phyloP scores from a whole-genome alignment of 1,140 invertebrate species.

The Steinernema khuongi region DNA sequence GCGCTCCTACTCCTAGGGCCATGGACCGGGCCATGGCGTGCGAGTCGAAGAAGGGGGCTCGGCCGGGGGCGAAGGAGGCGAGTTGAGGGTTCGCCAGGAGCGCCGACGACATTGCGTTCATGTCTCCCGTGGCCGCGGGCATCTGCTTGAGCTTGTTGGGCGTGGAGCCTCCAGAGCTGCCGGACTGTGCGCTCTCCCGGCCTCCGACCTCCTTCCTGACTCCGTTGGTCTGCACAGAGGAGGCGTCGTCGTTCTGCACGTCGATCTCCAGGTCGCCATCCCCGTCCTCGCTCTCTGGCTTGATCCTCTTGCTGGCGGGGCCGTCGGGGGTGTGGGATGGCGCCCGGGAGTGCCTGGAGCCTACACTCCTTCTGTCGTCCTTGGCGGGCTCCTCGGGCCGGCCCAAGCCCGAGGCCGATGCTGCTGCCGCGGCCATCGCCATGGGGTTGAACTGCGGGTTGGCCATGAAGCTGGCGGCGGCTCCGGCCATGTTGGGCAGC shows the following conservation, averaged over 20 bases:
- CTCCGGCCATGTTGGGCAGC: conserved; percentile 32
- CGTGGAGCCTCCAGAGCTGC: background rate
- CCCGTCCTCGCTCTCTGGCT: conserved; percentile 49
- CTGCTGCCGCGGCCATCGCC: conserved; percentile 43
- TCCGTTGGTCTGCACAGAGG: conserved; percentile 18
- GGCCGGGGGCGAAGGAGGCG: background rate
- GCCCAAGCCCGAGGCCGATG: conserved; percentile 11
- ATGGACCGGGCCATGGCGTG: conserved; percentile 13
- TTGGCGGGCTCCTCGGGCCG: conserved; percentile 1
- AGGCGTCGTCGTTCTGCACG: conserved; percentile 45
- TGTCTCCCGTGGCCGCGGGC: conserved; percentile 20
- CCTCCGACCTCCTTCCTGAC: conserved; percentile 18
- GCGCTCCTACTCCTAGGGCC: conserved; percentile 16
- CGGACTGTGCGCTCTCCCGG: conserved; percentile 3
- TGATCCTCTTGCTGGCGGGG: conserved; percentile 39
- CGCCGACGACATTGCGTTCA: conserved; percentile 37
- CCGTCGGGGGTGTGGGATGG: conserved; percentile 21
- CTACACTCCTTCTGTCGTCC: background rate
- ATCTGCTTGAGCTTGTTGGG: background rate
- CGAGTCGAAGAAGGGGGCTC: background rate
- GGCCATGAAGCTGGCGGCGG: conserved; percentile 18
- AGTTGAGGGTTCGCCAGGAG: conserved; percentile 14
- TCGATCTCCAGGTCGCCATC: conserved; percentile 57
- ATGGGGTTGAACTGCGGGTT: conserved; percentile 32
- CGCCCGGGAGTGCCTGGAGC: conserved; percentile 11